Evolutionary conservation across 2,113 vertebrate genomes (phyloP).

Genomic region (Rhinoptilus africanus): DNA sequence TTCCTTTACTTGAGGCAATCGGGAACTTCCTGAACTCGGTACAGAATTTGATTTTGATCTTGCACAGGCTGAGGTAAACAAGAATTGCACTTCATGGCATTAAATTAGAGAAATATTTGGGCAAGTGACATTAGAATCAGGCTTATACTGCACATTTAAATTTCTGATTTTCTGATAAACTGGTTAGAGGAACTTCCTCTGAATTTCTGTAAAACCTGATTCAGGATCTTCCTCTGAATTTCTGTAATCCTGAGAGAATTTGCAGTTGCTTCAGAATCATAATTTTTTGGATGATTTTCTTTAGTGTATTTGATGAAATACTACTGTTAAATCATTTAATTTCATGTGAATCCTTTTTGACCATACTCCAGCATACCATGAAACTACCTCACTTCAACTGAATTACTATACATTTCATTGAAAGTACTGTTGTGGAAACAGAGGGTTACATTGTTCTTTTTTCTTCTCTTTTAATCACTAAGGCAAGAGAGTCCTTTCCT

Average conservation of each 20-base stretch:
- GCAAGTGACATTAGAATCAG: neutral
- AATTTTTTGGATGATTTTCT: neutral
- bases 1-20: neutral
- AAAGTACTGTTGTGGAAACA: neutral
- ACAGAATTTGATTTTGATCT: neutral
- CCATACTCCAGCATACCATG: neutral
- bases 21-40: neutral
- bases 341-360: neutral
- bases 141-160: neutral
- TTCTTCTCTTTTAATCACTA: neutral
- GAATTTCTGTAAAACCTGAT: neutral
- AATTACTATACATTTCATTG: neutral
- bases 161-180: neutral
- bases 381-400: neutral
- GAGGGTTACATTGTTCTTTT: neutral
- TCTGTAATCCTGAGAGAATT: neutral
- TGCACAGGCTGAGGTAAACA: neutral
- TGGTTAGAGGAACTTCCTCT: neutral
- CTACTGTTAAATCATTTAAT: neutral
- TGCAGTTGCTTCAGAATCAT: neutral
- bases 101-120: neutral
- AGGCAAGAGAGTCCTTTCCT: neutral
- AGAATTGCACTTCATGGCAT: neutral
- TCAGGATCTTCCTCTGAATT: neutral
- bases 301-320: neutral